Conservation (phyloP, 2,888 invertebrate genomes). For the Caenorhabditis plicata region DNA sequence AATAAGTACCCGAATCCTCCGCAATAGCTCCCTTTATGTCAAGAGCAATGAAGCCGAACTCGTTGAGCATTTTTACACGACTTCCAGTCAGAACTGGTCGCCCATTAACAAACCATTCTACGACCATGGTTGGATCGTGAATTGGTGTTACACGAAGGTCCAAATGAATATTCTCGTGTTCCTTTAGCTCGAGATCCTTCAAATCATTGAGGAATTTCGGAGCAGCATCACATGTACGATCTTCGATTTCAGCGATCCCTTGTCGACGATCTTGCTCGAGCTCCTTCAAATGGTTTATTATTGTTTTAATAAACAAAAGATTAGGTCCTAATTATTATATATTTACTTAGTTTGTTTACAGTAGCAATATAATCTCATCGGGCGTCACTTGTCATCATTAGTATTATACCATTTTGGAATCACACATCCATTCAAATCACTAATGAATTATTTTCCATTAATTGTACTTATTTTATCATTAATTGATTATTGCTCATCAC, state of each 20-base stretch:
- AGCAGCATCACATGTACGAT: slow-evolving; percentile 58
- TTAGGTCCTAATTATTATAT: too few relatives aligned
- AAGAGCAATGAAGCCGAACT: slow-evolving; percentile 81
- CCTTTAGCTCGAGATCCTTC: slow-evolving; percentile 53
- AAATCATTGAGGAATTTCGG: slow-evolving; percentile 62
- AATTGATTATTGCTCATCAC: too few relatives aligned
- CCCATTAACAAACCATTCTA: slow-evolving; percentile 97
- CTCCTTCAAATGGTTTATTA: slow-evolving; percentile 78
- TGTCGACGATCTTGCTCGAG: slow-evolving; percentile 71
- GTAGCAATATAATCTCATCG: too few relatives aligned
- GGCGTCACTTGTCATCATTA: too few relatives aligned
- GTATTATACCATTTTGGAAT: too few relatives aligned
- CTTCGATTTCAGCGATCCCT: slow-evolving; percentile 45
- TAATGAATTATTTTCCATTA: too few relatives aligned
- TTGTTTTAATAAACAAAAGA: too few relatives aligned
- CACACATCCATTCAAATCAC: too few relatives aligned
- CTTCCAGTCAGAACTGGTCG: slow-evolving; percentile 76
- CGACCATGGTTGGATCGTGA: slow-evolving; percentile 95
- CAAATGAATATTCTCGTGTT: slow-evolving; percentile 59
- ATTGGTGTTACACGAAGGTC: slow-evolving; percentile 76
- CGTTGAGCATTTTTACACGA: slow-evolving; percentile 67
- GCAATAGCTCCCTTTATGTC: slow-evolving; percentile 74
- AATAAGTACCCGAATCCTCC: slow-evolving; percentile 88
- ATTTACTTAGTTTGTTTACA: too few relatives aligned
- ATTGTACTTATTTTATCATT: too few relatives aligned